Percentiles rank a stretch among this genome's conserved stretches.
These are phyloP conservation scores for Rhagoletis zephyria DNA, from an alignment of 1,140 invertebrate species.

Conservation along the genomic window DNA sequence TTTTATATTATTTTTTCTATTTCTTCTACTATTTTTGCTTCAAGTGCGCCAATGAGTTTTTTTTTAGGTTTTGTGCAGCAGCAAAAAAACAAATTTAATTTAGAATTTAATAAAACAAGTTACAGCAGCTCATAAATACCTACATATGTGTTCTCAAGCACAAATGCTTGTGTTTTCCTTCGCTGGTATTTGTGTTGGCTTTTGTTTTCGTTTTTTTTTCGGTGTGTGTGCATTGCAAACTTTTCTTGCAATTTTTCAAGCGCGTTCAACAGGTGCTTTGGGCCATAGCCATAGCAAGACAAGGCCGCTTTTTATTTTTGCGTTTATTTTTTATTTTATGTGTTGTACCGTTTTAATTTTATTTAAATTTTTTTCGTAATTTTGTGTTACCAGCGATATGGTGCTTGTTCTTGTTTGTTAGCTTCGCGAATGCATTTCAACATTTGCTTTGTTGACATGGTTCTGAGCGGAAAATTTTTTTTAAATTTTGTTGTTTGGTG, in stretches of 20 bases:
- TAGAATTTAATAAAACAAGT: neutral
- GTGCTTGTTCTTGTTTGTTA: constrained; percentile 41
- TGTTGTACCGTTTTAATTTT: neutral
- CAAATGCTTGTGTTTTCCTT: neutral
- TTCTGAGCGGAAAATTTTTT: constrained; percentile 18
- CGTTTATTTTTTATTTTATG: neutral
- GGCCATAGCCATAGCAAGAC: constrained; percentile 20
- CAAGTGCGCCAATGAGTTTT: neutral
- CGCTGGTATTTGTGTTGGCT: neutral
- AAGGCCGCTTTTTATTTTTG: constrained; percentile 18
- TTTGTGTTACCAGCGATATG: neutral
- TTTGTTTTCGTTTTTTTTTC: neutral
- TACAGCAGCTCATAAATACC: neutral
- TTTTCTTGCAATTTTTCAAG: constrained; percentile 41
- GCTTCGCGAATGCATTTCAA: neutral
- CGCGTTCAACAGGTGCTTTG: constrained; percentile 50
- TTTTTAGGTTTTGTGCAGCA: neutral
- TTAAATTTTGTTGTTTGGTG: neutral
- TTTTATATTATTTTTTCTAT: neutral
- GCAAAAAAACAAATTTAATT: neutral
- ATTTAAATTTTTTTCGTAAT: neutral
- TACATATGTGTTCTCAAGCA: neutral
- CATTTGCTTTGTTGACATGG: constrained; percentile 11
- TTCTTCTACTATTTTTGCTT: neutral
- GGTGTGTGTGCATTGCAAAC: constrained; percentile 9